Base-by-base conservation (phyloP, 2,113 vertebrate species). In the Pterocles orientalis region DNA sequence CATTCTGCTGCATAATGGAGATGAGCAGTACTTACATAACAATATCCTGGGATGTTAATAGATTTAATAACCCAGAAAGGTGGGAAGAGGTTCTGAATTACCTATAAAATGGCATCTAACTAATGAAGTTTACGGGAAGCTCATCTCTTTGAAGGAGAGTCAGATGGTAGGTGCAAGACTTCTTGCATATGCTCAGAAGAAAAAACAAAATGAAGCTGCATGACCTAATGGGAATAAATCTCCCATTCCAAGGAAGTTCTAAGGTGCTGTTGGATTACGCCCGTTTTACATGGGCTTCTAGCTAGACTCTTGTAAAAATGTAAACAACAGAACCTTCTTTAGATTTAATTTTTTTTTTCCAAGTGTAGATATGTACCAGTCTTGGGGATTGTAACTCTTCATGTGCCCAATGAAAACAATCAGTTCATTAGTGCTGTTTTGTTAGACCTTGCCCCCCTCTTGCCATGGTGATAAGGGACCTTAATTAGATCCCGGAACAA, bases 41-140 rank as follows among this genome's bases (percentile, higher is more conserved):
- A 84, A 92, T 95, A 95, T 96, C 88, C 91, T 95, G 91, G 82
- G 66, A 92, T 94, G 96, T 94, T 96, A 96, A 96, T 96, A 96
- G 95, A 96, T 86, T 94, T 97, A 96, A 97, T 96, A 94, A 96
- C 94, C 83, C 86, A 94, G 94, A 96, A 95, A 96, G 95, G 96
- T 95, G 96, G 95, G 86, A 89, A 95, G 96, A 96, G 86, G 62
- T 94, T 79, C 88, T 79, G 94, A 97, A 95, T 96, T 96, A 96
- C 89, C 91, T 91, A 4, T 47, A 85, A 95, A 96, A 95, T 91
- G 91, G 88, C 70, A 94, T 72, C 86, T 89, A 94, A 94, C 81
- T 96, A 95, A 96, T 92, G 91, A 96, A 96, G 94, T 95, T 95
- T 96, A 94, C 14, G 1, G 83, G 95, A 89, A 94, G 78, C 92